Base-by-base conservation (phyloP, 2,888 invertebrate species). In the Clepsis dumicolana region DNA sequence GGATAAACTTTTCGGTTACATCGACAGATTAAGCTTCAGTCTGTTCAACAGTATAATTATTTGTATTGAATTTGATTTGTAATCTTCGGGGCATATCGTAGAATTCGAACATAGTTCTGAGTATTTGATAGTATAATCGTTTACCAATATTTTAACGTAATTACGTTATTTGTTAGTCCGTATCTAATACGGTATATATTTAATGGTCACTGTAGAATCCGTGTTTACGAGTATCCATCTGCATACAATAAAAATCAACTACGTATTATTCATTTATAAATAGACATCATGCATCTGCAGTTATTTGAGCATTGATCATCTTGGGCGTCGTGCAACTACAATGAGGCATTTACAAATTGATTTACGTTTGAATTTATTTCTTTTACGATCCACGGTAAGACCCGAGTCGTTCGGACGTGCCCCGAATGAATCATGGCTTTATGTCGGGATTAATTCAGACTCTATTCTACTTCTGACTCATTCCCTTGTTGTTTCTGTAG, bases 401-500 rank as follows among this genome's bases (percentile, higher is more conserved):
- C 70, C 60, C 60, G 44, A 50, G 70, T 41, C 53, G 65, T 56
- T 59, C 62, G 71, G 69, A 72, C 73, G 66, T 72, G 74, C 57
- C 35, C 18, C 32, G 71, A 73, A 74, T 75, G 75, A 74, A 70
- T 73, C 74, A 77, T 60, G 56, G 62, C 63, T 44, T 63, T 65
- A 48, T 48, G 71, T 64, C 65, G 54, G 65, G 41, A 65, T 68
- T 57, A 65, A 73, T 74, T 72, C 71, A 60, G 68, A 71, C 65
- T 71, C 66, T 67, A 52, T 65, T 68, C 66, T 57, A 29, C 48
- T 27, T 24, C 67, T 77, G 75, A 77, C 57, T 77, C 75, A 77
- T 56, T 64, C 64, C 64, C 25, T 35, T 70, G 61, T 41, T 72
- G 63, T 66, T 69, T 72, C 65, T 48, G 57, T 50, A 44, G 50